These are phyloP conservation scores for Lepisosteus oculatus DNA, from an alignment of 2,113 vertebrate genomes.

Conservation along the genomic window DNA sequence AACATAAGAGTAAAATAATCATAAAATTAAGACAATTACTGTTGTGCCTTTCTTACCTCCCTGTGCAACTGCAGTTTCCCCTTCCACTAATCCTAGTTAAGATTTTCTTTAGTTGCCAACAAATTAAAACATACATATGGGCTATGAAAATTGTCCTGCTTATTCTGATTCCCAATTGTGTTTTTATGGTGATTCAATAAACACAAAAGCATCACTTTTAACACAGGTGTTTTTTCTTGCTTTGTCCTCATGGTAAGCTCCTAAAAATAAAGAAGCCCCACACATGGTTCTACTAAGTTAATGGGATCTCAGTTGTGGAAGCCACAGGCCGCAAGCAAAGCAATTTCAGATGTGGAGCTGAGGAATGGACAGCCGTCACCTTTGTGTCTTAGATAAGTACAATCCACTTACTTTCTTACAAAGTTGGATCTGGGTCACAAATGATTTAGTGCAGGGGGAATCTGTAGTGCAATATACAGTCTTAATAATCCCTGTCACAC, in stretches of 20 bases:
- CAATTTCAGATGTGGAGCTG: background rate
- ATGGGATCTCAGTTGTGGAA: background rate
- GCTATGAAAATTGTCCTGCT: too few species aligned
- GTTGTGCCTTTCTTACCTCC: too few species aligned
- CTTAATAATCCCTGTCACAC: background rate
- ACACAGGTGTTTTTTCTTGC: too few species aligned
- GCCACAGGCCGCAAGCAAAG: background rate
- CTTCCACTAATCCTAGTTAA: too few species aligned
- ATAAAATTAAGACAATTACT: too few species aligned
- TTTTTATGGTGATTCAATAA: too few species aligned
- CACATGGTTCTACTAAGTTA: background rate
- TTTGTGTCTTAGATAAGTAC: background rate
- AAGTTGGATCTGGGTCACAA: background rate
- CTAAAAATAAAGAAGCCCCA: background rate
- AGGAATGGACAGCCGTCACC: background rate
- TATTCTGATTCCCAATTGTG: too few species aligned
- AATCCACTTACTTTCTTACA: conserved; percentile 16
- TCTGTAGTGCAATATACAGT: background rate
- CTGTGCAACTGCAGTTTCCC: too few species aligned
- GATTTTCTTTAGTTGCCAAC: too few species aligned
- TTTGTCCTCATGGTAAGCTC: background rate
- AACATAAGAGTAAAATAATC: too few species aligned
- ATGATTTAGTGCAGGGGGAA: background rate
- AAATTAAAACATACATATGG: too few species aligned
- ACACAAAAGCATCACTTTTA: too few species aligned